Conservation (phyloP, 2,888 invertebrate genomes). For the Drosophila koepferae region DNA sequence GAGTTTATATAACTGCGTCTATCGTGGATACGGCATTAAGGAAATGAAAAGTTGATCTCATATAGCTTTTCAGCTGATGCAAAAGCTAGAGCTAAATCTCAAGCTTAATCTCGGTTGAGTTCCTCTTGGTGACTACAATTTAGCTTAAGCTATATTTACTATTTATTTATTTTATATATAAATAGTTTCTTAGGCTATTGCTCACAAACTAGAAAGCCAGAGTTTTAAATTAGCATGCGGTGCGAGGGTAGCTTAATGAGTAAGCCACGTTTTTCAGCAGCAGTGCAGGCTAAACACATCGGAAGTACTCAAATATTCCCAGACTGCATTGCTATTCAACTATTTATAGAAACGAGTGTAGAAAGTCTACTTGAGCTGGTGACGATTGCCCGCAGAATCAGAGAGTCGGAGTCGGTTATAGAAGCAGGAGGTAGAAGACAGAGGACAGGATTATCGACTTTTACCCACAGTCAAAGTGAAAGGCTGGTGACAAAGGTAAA, state of each 20-base stretch:
- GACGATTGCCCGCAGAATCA: conserved; percentile 11
- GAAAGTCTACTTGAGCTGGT: not conserved
- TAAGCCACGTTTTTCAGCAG: not conserved
- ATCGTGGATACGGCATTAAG: not conserved
- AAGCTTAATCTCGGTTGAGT: not conserved
- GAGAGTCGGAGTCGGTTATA: not conserved
- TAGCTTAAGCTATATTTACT: not conserved
- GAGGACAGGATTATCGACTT: not conserved
- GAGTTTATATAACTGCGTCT: not conserved
- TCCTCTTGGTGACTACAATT: not conserved
- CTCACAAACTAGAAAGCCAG: not conserved
- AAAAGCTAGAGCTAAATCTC: not conserved
- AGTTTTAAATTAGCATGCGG: not conserved
- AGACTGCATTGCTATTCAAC: not conserved
- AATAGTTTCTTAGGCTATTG: not conserved
- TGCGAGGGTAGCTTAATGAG: conserved; percentile 2
- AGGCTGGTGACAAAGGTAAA: conserved; percentile 19
- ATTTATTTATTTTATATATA: not conserved
- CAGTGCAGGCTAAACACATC: not conserved
- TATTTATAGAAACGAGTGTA: not conserved
- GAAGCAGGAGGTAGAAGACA: not conserved
- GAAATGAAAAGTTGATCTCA: not conserved
- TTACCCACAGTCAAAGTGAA: conserved; percentile 10
- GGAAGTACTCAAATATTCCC: not conserved
- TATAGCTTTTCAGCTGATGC: too few species aligned